Percentiles rank a stretch among this genome's conserved stretches.
Evolutionary conservation across 2,888 invertebrate genomes (phyloP).

Genomic region (Polia nebulosa): DNA sequence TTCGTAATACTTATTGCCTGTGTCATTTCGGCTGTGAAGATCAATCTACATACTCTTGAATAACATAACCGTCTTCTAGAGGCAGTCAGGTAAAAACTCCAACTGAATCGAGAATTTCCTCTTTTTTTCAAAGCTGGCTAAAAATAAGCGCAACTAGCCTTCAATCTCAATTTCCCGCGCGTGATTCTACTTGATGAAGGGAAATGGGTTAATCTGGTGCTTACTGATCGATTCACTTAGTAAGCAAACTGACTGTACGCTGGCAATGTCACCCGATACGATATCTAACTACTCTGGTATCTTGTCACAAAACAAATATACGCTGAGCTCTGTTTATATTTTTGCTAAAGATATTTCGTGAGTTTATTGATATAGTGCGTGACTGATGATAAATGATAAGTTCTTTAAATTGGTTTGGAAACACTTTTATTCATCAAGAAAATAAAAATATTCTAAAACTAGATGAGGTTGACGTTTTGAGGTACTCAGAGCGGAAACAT

Average conservation of each 20-base stretch:
- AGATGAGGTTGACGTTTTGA: no score
- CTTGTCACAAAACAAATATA: conserved; percentile 36
- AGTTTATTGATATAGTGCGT: conserved; percentile 9
- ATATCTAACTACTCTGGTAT: conserved; percentile 29
- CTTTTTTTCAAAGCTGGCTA: neutral
- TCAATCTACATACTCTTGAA: no score
- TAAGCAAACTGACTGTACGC: conserved; percentile 27
- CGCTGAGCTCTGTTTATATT: neutral
- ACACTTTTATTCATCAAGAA: neutral
- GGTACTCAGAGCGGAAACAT: neutral
- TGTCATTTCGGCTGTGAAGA: no score
- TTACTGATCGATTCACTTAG: conserved; percentile 51
- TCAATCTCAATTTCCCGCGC: conserved; percentile 55
- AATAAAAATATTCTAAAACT: neutral
- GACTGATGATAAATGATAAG: neutral
- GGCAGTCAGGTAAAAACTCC: no score
- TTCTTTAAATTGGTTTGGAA: neutral
- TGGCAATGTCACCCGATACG: conserved; percentile 28
- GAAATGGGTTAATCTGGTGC: conserved; percentile 64
- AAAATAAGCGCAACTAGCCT: conserved; percentile 15
- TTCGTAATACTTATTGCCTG: no score
- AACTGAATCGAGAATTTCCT: no score
- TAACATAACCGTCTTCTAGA: no score
- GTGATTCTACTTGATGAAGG: conserved; percentile 51
- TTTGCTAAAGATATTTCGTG: conserved; percentile 23